Base-by-base conservation (phyloP, 2,113 vertebrate species). In the Cariama cristata region DNA sequence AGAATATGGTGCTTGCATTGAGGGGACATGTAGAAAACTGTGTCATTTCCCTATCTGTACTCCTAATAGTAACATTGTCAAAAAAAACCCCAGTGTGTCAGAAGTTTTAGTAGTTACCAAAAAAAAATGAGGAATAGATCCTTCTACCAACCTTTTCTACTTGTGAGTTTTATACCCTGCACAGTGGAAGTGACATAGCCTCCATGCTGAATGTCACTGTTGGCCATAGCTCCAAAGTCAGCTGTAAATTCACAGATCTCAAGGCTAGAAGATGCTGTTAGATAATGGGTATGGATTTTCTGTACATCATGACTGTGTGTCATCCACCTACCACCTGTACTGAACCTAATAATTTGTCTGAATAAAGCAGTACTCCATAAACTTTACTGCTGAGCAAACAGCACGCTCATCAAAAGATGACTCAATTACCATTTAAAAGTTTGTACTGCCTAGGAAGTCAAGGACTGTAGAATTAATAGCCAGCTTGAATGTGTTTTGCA, bases 301-400 rank as follows among this genome's bases (percentile, higher is more conserved):
- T 84, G 86, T 93, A 81, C 60, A 84, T 94, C 91, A 73, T 58
- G 72, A 18, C 59, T 84, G 52, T 80, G 85, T 92, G 93, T 92
- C 82, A 88, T 71, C 90, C 86, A 86, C 82, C 86, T 88, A 68
- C 82, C 90, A 89, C 94, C 94, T 96, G 83, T 74, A 47, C 88
- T 44, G 76, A 91, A 64, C 52, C 91, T 91, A 86, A 95, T 84
- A 64, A 96, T 94, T 95, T 93, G 63, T 89, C 76, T 91, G 93
- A 94, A 93, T 95, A 87, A 95, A 96, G 89, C 84, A 79, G 64
- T 86, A 81, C 64, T 91, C 86, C 91, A 95, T 96, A 93, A 96
- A 97, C 68, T 91, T 96, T 81, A 95, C 93, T 94, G 97, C 96
- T 96, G 96, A 96, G 93, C 93, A 96, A 96, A 97, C 91, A 93